These are phyloP conservation scores for Cercopithecus hamlyni DNA, from an alignment of 2,797 vertebrate species.

Conservation along the genomic window DNA sequence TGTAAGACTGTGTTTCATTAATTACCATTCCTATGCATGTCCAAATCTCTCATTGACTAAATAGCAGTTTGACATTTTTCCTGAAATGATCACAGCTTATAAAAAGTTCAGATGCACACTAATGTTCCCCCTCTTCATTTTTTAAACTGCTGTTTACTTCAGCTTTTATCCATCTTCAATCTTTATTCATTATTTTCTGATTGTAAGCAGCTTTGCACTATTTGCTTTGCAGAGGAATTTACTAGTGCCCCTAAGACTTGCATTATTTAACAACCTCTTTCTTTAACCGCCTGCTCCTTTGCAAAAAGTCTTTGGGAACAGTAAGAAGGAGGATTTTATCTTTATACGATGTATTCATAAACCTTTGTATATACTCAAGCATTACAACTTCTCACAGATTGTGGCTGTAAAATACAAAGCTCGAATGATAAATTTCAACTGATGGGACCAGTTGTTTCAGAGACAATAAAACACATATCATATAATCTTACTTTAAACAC, in stretches of 20 bases:
- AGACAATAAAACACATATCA: neutral
- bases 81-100: neutral
- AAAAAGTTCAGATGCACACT: neutral
- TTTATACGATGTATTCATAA: neutral
- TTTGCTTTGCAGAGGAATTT: conserved; percentile 2
- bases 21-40: neutral
- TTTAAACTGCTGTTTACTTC: neutral
- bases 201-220: neutral
- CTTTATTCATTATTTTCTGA: neutral
- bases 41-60: neutral
- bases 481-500: neutral
- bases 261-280: neutral
- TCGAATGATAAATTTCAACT: neutral
- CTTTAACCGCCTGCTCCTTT: neutral
- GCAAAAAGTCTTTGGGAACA: neutral
- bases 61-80: neutral
- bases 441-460: neutral
- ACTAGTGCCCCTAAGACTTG: neutral
- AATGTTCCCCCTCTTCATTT: neutral
- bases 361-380: neutral
- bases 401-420: neutral
- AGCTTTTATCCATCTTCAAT: neutral
- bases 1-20: neutral
- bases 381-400: neutral
- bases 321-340: neutral